Evolutionary conservation across 2,888 invertebrate genomes (phyloP).

Genomic region (Cecidostiba fungosa): DNA sequence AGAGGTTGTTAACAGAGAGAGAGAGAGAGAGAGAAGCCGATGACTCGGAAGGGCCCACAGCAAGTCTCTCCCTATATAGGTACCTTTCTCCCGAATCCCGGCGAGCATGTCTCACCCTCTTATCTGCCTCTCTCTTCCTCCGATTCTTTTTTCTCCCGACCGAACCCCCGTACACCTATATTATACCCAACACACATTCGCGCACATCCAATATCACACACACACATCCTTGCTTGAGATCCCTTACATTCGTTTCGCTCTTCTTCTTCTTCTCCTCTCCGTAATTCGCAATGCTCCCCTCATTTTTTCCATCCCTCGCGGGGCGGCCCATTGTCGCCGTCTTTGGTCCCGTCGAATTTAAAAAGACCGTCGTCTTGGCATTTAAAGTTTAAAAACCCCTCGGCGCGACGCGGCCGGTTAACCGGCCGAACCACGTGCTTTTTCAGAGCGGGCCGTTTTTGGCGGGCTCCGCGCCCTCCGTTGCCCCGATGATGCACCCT

Average conservation of each 20-base stretch:
- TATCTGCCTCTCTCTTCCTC: constrained; percentile 34
- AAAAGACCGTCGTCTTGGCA: constrained; percentile 66
- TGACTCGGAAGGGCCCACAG: constrained; percentile 48
- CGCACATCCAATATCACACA: neutral
- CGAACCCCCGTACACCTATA: neutral
- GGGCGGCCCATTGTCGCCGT: constrained; percentile 38
- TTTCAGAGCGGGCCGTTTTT: constrained; percentile 35
- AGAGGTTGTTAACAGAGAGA: neutral
- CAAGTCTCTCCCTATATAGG: constrained; percentile 12
- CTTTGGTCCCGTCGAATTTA: constrained; percentile 59
- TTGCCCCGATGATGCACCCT: neutral
- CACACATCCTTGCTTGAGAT: neutral
- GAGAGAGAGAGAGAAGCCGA: constrained; percentile 25
- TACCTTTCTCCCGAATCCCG: constrained; percentile 32
- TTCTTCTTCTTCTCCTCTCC: neutral
- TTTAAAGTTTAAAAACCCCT: constrained; percentile 74
- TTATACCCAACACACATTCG: neutral
- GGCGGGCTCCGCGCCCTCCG: constrained; percentile 43
- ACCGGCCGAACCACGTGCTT: constrained; percentile 60
- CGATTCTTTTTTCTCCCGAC: neutral
- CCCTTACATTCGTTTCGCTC: constrained; percentile 4
- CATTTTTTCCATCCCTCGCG: constrained; percentile 44
- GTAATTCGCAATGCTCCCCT: constrained; percentile 10
- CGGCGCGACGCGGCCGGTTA: constrained; percentile 48
- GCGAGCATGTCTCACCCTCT: constrained; percentile 45